Percentiles rank a stretch among this genome's conserved stretches.
Conservation (phyloP, 2,797 vertebrate species). For the Sebastes trivittatus region DNA sequence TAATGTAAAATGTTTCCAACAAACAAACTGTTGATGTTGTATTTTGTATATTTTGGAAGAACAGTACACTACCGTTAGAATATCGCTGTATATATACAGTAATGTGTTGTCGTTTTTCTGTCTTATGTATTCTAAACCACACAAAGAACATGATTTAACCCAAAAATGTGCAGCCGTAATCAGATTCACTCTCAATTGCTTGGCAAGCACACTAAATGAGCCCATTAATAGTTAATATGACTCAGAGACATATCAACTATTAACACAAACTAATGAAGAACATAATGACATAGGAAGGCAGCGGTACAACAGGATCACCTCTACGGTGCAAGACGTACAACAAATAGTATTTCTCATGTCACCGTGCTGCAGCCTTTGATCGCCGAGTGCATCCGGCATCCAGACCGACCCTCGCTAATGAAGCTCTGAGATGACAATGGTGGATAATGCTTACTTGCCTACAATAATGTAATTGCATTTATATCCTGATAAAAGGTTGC, state of each 20-base stretch:
- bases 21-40: too few relatives aligned
- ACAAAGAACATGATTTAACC: not conserved
- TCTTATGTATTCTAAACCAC: not conserved
- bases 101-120: too few relatives aligned
- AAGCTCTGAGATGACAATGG: constrained; percentile 20
- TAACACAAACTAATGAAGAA: not conserved
- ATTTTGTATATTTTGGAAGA: too few relatives aligned
- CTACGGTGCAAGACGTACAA: not conserved
- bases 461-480: constrained; percentile 53
- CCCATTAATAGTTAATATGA: not conserved
- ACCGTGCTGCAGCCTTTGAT: not conserved
- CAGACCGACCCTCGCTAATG: constrained; percentile 31
- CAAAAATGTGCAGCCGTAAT: not conserved
- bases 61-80: too few relatives aligned
- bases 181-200: not conserved
- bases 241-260: not conserved
- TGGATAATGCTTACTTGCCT: constrained; percentile 33
- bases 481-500: constrained; percentile 48
- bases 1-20: too few relatives aligned
- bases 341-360: not conserved
- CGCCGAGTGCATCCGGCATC: not conserved
- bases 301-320: not conserved
- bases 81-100: too few relatives aligned
- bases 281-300: not conserved
- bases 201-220: not conserved